Conservation (phyloP, 2,888 invertebrate species). For the Stenodera caucasica region DNA sequence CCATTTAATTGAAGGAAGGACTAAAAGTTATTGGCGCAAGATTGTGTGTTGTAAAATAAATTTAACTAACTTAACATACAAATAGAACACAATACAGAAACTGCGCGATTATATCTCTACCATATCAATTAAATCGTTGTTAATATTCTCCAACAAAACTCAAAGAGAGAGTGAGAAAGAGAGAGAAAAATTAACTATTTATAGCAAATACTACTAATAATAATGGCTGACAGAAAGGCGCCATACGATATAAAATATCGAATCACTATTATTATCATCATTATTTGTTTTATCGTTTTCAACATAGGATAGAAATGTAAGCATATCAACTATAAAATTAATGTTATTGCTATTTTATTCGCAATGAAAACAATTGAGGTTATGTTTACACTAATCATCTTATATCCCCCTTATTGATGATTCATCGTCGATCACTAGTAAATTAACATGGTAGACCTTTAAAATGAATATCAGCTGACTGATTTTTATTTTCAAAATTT, state of each 20-base stretch:
- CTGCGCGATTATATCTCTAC: not conserved
- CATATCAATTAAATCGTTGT: not conserved
- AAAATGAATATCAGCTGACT: conserved; percentile 4
- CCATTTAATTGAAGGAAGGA: not conserved
- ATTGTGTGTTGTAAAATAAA: conserved; percentile 4
- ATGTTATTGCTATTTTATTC: too few relatives aligned
- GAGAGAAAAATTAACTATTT: too few relatives aligned
- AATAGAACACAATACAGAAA: not conserved
- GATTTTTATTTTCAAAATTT: not conserved
- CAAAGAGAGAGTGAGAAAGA: too few relatives aligned
- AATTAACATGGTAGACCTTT: not conserved
- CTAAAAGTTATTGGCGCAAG: not conserved
- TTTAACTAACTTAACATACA: not conserved
- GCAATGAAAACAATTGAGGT: not conserved
- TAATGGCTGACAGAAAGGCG: not conserved
- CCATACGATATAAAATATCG: not conserved
- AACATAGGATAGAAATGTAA: too few relatives aligned
- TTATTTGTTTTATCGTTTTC: too few relatives aligned
- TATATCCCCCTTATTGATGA: not conserved
- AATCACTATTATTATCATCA: too few relatives aligned
- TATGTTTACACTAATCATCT: not conserved
- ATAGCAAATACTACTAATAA: too few relatives aligned
- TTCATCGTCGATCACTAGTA: not conserved
- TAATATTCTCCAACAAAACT: too few relatives aligned
- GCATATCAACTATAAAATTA: too few relatives aligned